phyloP scores from a whole-genome alignment of 2,797 vertebrate species.

The Ptychobarbus kaznakovi region DNA sequence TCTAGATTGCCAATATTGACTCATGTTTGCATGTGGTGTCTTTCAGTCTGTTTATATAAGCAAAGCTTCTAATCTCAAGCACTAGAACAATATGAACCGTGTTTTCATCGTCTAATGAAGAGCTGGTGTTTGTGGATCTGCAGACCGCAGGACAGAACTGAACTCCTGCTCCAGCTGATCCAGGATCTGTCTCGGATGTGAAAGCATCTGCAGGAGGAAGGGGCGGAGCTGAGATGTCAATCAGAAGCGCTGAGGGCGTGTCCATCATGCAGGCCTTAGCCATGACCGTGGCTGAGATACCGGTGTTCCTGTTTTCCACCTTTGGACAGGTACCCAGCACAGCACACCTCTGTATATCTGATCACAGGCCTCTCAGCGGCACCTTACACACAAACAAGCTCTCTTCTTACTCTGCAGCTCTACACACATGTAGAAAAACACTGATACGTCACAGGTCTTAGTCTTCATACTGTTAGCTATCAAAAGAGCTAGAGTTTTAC shows the following conservation, averaged over 20 bases:
- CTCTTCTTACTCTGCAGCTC: background rate
- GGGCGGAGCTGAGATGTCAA: conserved; percentile 81
- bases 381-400: background rate
- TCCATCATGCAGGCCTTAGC: conserved; percentile 96
- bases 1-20: background rate
- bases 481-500: no score
- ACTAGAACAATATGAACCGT: background rate
- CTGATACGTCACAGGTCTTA: background rate
- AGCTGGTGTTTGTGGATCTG: conserved; percentile 17
- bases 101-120: conserved; percentile 19
- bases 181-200: conserved; percentile 22
- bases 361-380: background rate
- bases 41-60: conserved; percentile 20
- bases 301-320: conserved; percentile 95
- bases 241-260: conserved; percentile 87
- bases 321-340: conserved; percentile 90
- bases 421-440: background rate
- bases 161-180: background rate
- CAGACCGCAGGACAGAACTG: background rate
- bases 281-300: conserved; percentile 98
- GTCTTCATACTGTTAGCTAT: background rate
- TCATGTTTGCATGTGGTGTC: background rate
- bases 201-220: conserved; percentile 12
- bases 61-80: background rate
- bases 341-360: background rate